Base-by-base conservation (phyloP, 2,888 invertebrate genomes). In the Sphaeridia pumilis region DNA sequence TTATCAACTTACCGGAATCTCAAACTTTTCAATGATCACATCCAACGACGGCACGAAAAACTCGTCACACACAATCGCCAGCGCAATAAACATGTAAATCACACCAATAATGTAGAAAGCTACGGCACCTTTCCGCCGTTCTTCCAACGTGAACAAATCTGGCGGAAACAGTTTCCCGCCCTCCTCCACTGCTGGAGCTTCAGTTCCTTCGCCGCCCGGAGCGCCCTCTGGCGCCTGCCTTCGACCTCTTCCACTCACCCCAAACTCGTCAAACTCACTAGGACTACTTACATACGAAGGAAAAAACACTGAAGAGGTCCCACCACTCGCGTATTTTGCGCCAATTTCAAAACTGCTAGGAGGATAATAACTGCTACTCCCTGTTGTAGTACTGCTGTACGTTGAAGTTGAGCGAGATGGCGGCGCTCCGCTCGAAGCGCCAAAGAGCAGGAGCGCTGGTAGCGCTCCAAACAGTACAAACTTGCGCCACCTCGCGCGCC, bases 51-150 rank as follows among this genome's bases (percentile, higher is more conserved):
- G 97, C 68, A 97, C 95, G 80, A 97, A 97, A 78, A 95, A 97
- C 77, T 97, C 95, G 75, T 97, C 97, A 78, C 97, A 97, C 67
- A 97, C 95, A 70, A 97, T 89, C 61, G 97, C 97, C 69, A 97
- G 79, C 55, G 95, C 95, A 65, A 95, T 22, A 75, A 98, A 98
- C 97, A 97, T 95, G 78, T 98, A 98, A 61, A 94, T 81, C 72
- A 97, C 87, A 70, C 95, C 95, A 66, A 93, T 71, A 70, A 95
- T 78, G 78, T 97, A 93, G 65, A 95, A 78, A 58, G 89, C 69
- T 65, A 93, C 85, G 67, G 90, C 93, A 60, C 97, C 97, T 58
- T 82, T 78, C 66, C 84, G 82, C 54, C 87, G 78, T 75, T 95
- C 83, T 69, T 90, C 82, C 66, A 80, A 71, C 61, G 84, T 81